Base-by-base conservation (phyloP, 30 jellyfish, hydroid and myxozoan species). In the Rhopilema esculentum region DNA sequence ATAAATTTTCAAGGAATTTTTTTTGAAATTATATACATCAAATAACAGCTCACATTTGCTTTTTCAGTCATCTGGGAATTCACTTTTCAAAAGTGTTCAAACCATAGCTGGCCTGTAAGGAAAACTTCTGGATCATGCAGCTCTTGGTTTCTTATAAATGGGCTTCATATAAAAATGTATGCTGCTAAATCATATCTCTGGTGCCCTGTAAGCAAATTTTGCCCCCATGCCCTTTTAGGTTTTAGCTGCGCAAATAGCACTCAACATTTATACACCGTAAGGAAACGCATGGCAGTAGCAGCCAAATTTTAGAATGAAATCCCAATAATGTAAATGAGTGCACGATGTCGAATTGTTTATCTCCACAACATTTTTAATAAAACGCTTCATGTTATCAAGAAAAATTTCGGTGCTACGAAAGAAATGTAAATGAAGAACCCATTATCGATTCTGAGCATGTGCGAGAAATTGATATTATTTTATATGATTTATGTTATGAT, bases 371-470 rank as follows among this genome's bases (percentile, higher is more conserved):
- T 63, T 19, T 63, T 63, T 63, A 20, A 24, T 63, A 63, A 63
- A 63, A 63, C 72, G 6, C 72, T 63, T 63, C 72, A 63, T 24
- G 72, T 63, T 69, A 8, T 69, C 57, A 7, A 69, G 62, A 69
- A 69, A 30, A 69, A 69, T 69, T 15, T 26, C 12, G 80, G 49
- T 69, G 62, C 80, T 69, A 31, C 62, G 21, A 69, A 69, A 69
- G 52, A 15, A 69, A 23, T 26, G 9, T 8, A 69, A 24, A 69
- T 69, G 80, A 69, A 69, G 80, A 23, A 24, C 80, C 63, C 80
- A 7, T 69, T 4, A 69, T 69, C 62, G 8, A 69, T 69, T 30
- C 53, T 69, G 80, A 69, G 80, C 80, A 69, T 69, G 80, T 69
- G 32, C 53, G 61, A 69, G 80, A 69, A 8, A 69, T 69, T n/a